Conservation (phyloP, 2,113 vertebrate genomes). For the Donacobius atricapilla region DNA sequence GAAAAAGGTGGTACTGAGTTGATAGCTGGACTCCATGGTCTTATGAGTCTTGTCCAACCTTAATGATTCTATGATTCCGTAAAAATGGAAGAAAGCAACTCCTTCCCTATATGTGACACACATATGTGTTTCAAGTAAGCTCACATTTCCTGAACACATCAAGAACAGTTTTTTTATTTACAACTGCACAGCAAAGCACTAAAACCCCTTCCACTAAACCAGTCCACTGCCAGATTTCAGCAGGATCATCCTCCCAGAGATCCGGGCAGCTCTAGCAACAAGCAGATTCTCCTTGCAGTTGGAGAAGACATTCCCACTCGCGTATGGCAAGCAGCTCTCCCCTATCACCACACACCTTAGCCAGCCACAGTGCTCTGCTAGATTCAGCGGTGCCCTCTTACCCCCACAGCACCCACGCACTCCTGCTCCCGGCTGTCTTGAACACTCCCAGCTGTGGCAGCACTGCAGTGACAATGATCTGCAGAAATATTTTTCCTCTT, state of each 20-base stretch:
- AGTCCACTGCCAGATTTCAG: background rate
- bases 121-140: background rate
- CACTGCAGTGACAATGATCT: background rate
- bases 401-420: background rate
- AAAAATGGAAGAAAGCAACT: background rate
- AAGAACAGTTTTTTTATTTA: background rate
- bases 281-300: background rate
- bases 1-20: background rate
- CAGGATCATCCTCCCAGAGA: background rate
- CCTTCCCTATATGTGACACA: background rate
- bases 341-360: fast-evolving
- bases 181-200: background rate
- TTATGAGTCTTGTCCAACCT: background rate
- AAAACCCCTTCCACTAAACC: background rate
- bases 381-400: background rate
- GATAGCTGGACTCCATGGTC: background rate
- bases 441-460: fast-evolving
- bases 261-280: background rate
- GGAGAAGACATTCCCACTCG: background rate
- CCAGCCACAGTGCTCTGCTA: background rate
- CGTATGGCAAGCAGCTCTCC: background rate
- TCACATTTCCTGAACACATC: background rate
- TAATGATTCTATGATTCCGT: background rate
- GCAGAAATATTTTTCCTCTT: background rate
- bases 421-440: background rate